These are phyloP conservation scores for Chiloscyllium plagiosum DNA, from an alignment of 2,113 vertebrate species.

Conservation along the genomic window DNA sequence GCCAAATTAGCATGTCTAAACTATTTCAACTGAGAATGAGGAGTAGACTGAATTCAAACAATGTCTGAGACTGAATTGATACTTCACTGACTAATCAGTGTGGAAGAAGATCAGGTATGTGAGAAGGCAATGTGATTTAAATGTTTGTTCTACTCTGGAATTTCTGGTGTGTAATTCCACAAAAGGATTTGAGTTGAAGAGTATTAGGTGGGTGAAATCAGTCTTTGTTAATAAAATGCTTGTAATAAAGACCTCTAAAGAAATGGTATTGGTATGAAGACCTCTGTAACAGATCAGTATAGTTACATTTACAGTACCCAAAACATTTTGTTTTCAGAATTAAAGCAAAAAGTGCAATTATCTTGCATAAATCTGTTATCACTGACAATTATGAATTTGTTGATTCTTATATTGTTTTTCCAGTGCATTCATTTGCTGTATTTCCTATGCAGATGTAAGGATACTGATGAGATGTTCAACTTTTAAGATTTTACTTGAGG, in stretches of 20 bases:
- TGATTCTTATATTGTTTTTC: not conserved
- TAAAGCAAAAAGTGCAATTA: not conserved
- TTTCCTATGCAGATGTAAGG: too few relatives aligned
- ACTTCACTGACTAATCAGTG: not conserved
- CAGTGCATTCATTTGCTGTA: too few relatives aligned
- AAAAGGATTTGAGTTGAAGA: not conserved
- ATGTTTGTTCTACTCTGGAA: constrained; percentile 7
- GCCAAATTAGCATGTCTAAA: not conserved
- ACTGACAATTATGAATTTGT: not conserved
- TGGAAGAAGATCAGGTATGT: not conserved
- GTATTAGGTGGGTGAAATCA: not conserved
- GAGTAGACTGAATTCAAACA: not conserved
- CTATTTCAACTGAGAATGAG: not conserved
- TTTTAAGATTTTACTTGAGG: not conserved
- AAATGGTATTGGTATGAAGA: not conserved
- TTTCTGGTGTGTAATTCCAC: not conserved
- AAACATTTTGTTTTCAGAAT: not conserved
- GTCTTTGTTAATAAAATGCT: not conserved
- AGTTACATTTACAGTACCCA: not conserved
- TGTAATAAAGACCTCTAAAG: not conserved
- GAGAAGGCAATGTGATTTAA: constrained; percentile 11
- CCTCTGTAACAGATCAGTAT: not conserved
- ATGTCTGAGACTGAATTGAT: not conserved
- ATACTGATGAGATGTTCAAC: not conserved
- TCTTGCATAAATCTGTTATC: not conserved